Evolutionary conservation across 2,797 vertebrate genomes (phyloP).

Genomic region (Xenops minutus): DNA sequence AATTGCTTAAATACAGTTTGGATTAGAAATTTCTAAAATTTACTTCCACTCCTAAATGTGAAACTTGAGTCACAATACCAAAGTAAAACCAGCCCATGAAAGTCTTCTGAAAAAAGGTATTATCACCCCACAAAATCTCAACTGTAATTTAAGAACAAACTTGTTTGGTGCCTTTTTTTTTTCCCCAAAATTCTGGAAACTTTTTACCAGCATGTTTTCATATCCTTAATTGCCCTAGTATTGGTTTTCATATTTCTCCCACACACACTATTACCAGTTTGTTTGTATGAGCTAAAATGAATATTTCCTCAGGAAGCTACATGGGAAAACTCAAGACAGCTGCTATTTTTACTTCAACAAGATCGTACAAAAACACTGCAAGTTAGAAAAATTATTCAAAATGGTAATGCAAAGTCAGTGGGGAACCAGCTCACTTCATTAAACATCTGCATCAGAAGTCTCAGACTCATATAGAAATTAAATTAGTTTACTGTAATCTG

Average conservation of each 20-base stretch:
- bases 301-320: background rate
- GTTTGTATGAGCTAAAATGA: background rate
- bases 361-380: conserved; percentile 3
- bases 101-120: background rate
- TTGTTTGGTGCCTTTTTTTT: background rate
- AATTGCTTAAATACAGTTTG: background rate
- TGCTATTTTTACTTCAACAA: conserved; percentile 35
- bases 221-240: background rate
- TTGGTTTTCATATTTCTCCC: background rate
- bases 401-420: conserved; percentile 50
- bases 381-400: conserved; percentile 45
- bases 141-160: background rate
- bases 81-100: background rate
- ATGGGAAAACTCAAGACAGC: background rate
- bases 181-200: background rate
- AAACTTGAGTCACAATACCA: background rate
- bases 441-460: conserved; percentile 50
- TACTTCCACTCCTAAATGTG: background rate
- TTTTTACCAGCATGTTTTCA: background rate
- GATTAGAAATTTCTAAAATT: background rate
- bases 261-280: background rate
- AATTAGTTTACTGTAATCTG: conserved; percentile 52
- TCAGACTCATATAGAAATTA: conserved; percentile 37
- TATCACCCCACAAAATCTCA: background rate
- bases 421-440: conserved; percentile 61